These are phyloP conservation scores for Tinamus guttatus DNA, from an alignment of 2,113 vertebrate genomes.

Conservation along the genomic window DNA sequence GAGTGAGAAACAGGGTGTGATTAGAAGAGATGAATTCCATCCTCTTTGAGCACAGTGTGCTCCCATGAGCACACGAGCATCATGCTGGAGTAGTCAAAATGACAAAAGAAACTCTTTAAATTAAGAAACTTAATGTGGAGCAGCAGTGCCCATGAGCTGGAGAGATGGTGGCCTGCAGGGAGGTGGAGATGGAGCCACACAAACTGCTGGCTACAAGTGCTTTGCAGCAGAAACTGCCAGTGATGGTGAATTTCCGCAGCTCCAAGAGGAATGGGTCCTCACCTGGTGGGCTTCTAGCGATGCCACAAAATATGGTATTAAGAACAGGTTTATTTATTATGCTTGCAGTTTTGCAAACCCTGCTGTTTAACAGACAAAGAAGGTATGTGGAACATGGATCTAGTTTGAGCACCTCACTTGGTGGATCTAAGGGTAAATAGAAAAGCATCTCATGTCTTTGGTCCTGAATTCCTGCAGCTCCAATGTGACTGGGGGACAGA, in stretches of 20 bases:
- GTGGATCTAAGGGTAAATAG: not conserved
- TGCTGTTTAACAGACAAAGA: not conserved
- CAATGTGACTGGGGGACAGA: not conserved
- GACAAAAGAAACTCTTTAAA: constrained; percentile 22
- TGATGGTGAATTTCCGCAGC: not conserved
- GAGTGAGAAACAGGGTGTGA: not conserved
- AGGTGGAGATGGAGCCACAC: not conserved
- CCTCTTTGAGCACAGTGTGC: constrained; percentile 10
- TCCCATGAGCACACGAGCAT: not conserved
- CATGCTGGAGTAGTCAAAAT: not conserved
- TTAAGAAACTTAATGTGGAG: not conserved
- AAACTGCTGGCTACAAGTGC: not conserved
- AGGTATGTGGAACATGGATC: fast-evolving
- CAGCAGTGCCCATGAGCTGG: not conserved
- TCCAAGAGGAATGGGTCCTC: fast-evolving
- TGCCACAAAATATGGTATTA: not conserved
- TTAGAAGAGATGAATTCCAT: constrained; percentile 21
- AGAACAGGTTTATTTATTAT: not conserved
- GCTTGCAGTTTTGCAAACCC: not conserved
- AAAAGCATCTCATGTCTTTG: not conserved
- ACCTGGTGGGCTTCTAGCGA: not conserved
- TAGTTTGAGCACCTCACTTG: fast-evolving
- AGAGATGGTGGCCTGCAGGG: not conserved
- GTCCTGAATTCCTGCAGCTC: not conserved
- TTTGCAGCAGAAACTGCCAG: not conserved